Evolutionary conservation across 1,140 invertebrate species (phyloP).

Genomic region (Drosophila oshimai): DNA sequence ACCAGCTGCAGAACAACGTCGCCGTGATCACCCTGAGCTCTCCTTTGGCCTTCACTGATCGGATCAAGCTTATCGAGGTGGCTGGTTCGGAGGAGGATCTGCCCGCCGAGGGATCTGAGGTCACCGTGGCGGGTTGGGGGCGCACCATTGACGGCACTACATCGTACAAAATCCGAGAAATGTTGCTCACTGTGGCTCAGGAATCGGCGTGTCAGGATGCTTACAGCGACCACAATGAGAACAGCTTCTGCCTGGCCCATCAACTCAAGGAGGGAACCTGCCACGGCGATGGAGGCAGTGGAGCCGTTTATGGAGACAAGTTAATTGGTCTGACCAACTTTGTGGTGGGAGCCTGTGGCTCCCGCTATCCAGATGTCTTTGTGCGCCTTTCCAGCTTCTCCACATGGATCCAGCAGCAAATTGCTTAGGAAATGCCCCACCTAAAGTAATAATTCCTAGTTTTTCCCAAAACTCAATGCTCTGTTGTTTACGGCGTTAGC

Average conservation of each 20-base stretch:
- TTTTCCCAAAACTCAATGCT: background rate
- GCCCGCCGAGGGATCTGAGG: conserved; percentile 23
- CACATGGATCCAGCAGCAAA: conserved; percentile 57
- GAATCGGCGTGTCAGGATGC: conserved; percentile 52
- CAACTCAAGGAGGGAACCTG: conserved; percentile 68
- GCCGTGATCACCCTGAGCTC: conserved; percentile 79
- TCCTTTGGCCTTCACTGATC: conserved; percentile 22
- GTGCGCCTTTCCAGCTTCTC: conserved; percentile 42
- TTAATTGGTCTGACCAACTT: conserved; percentile 65
- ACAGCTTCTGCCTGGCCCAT: conserved; percentile 62
- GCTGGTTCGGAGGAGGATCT: background rate
- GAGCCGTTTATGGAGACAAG: conserved; percentile 50
- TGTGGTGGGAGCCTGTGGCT: conserved; percentile 72
- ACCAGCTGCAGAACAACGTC: conserved; percentile 83
- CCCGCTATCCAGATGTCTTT: conserved; percentile 74
- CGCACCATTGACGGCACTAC: conserved; percentile 38
- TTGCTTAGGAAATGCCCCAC: background rate
- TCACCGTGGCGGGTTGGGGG: conserved; percentile 69
- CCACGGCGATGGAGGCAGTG: conserved; percentile 68
- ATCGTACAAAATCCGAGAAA: conserved; percentile 58
- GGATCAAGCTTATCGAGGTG: conserved; percentile 36
- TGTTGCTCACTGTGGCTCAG: conserved; percentile 30
- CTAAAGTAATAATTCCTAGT: background rate
- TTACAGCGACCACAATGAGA: conserved; percentile 30
- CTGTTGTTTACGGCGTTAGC: conserved; percentile 2